Evolutionary conservation across 2,888 invertebrate species (phyloP).

Genomic region (Balanococcus diminutus): DNA sequence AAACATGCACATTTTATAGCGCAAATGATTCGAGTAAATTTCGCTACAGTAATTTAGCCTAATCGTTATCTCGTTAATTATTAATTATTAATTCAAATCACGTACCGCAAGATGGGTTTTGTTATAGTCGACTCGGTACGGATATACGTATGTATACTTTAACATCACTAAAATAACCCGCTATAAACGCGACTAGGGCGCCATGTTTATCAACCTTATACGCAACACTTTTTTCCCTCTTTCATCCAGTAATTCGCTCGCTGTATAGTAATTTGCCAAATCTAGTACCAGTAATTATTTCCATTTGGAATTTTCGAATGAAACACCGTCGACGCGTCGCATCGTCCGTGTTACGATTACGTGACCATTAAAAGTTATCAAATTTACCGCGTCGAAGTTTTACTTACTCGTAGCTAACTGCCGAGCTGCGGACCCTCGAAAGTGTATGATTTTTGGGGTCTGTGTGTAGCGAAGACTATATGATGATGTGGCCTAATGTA

Average conservation of each 20-base stretch:
- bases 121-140: background rate
- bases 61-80: constrained; percentile 22
- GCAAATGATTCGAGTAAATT: constrained; percentile 1
- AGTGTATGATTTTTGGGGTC: background rate
- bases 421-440: too few species aligned
- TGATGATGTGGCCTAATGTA: background rate
- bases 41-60: constrained; percentile 23
- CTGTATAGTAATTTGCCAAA: background rate
- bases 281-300: background rate
- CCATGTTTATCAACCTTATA: constrained; percentile 1
- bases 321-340: too few species aligned
- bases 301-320: background rate
- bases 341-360: background rate
- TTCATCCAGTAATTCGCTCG: background rate
- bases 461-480: background rate
- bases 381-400: background rate
- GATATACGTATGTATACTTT: background rate
- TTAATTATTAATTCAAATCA: constrained; percentile 21
- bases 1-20: background rate
- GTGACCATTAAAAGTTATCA: constrained; percentile 17
- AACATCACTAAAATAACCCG: background rate
- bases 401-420: too few species aligned
- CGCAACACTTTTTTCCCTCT: background rate
- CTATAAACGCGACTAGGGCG: background rate
- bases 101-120: constrained; percentile 18